These are phyloP conservation scores for Nannoperca australis DNA, from an alignment of 2,797 vertebrate genomes.

Conservation along the genomic window DNA sequence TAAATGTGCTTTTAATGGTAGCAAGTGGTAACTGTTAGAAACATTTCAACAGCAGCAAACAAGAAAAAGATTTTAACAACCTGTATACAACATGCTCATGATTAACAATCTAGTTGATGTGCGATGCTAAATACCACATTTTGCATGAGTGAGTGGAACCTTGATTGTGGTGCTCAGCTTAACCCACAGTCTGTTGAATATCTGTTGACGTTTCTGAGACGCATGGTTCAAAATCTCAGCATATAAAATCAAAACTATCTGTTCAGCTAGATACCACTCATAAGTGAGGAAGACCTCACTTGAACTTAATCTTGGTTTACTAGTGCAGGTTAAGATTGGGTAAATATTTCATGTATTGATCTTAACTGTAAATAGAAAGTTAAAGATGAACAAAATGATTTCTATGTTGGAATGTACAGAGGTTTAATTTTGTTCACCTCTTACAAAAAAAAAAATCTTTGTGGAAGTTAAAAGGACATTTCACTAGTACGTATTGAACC, in stretches of 20 bases:
- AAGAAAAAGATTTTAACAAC: not conserved
- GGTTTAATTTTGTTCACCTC: not conserved
- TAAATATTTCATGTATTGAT: no score
- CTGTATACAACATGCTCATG: not conserved
- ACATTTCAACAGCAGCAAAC: conserved; percentile 11
- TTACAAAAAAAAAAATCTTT: not conserved
- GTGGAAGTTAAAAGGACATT: not conserved
- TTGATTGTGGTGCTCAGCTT: not conserved
- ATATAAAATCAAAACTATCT: no score
- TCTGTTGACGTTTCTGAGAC: not conserved
- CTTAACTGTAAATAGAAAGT: not conserved
- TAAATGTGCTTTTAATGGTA: not conserved
- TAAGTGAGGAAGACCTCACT: no score
- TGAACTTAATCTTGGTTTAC: no score
- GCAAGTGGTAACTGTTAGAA: not conserved
- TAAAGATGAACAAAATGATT: not conserved
- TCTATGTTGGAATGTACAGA: not conserved
- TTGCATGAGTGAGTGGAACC: not conserved
- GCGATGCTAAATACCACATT: not conserved
- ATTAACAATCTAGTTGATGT: not conserved
- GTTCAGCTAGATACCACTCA: no score
- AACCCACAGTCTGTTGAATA: no score
- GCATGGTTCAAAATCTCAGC: no score
- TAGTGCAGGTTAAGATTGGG: not conserved
- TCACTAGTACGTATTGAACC: not conserved